Percentiles rank a stretch among this genome's conserved stretches.
Conservation (phyloP, 2,113 vertebrate genomes). For the Cryptoleucopteryx plumbea region DNA sequence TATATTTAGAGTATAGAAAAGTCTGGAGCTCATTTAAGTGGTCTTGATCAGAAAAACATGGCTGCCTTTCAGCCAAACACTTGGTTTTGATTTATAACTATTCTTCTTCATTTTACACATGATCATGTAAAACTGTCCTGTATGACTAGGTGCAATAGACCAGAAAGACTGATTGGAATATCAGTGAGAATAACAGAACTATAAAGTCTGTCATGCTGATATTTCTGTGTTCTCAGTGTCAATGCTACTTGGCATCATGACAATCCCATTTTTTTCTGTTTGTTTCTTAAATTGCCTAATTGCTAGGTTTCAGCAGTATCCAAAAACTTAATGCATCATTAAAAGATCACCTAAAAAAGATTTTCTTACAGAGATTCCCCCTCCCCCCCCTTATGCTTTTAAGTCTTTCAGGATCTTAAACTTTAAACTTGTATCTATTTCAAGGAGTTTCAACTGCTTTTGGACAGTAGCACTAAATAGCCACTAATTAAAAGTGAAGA, state of each 20-base stretch:
- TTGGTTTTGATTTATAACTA: not conserved
- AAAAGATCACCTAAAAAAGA: not conserved
- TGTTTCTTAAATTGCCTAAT: not conserved
- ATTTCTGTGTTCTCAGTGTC: not conserved
- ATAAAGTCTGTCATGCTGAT: not conserved
- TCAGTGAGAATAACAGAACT: not conserved
- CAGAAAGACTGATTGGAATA: not conserved
- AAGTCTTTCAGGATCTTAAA: not conserved
- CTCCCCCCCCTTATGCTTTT: not conserved
- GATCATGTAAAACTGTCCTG: not conserved
- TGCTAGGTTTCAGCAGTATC: not conserved
- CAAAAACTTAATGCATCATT: not conserved
- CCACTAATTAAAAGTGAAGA: not conserved
- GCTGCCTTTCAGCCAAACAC: not conserved
- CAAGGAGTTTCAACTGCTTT: not conserved
- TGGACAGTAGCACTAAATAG: not conserved
- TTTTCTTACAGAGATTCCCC: not conserved
- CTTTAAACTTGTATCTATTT: not conserved
- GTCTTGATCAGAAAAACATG: not conserved
- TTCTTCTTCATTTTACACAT: not conserved
- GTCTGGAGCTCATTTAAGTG: not conserved
- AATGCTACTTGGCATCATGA: not conserved
- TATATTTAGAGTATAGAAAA: not conserved
- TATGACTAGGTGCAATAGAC: not conserved
- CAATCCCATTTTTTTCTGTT: not conserved